Evolutionary conservation across 2,888 invertebrate genomes (phyloP), one percentile per base, ranked within the genome.

Genomic region (Brachypalpus laphriformis): DNA sequence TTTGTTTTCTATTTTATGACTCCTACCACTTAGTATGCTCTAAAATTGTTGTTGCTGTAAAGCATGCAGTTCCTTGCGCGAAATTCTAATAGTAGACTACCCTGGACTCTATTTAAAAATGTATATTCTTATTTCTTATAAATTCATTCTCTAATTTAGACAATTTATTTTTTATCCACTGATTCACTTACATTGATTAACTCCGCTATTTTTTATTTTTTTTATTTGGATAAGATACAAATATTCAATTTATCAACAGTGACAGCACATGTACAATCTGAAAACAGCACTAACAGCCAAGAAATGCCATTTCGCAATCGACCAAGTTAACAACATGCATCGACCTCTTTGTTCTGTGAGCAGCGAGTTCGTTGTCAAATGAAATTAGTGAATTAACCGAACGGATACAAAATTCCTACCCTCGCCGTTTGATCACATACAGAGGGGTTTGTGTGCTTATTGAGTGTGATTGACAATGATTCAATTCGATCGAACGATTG

Each of bases 401-500:
- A 75, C 42, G 71, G 40, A 85, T 80, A 66, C 68, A 66, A 85
- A 76, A 85, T 76, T 81, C 81, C 65, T 81, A 51, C 59, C 71
- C 65, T 80, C 25, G 65, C 34, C 70, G 31, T 78, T 71, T 72
- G 85, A 85, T 85, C 63, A 70, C 25, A 70, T 16, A 57, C 16
- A 49, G 8, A 20, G 14, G n/a, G n/a, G 8, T 25, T 22, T 25
- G 18, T 20, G 34, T 68, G 78, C 68, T 47, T 70, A 80, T 56
- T 51, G 65, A 61, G 22, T 76, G 70, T 76, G 85, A 85, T 85
- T 85, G 85, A 85, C 85, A 72, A 49, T 85, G 71, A 85, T 81
- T 81, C 54, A 49, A 72, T 59, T 59, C 71, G 85, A 85, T 71
- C 66, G 45, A 56, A 14, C 70, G 54, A 85, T 76, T 85, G 85